A percentile compares a stretch with the other conserved stretches of the same genome.
These are phyloP conservation scores for Celastrina argiolus DNA, from an alignment of 2,888 invertebrate genomes.

Conservation along the genomic window DNA sequence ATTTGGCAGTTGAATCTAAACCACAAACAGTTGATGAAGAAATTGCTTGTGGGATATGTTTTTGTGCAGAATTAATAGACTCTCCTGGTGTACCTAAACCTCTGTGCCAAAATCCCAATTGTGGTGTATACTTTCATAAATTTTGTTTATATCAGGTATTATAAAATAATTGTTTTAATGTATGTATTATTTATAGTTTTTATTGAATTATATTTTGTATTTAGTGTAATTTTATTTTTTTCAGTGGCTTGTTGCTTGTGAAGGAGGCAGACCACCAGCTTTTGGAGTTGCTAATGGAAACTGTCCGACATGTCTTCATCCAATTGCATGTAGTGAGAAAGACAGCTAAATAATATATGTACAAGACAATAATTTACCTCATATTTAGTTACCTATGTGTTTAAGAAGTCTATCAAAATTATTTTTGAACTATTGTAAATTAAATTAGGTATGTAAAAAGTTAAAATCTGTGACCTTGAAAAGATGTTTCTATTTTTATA, in stretches of 20 bases:
- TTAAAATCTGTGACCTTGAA: too few relatives aligned
- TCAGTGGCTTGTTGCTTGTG: conserved; percentile 62
- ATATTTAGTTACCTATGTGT: neutral
- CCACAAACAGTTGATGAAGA: conserved; percentile 30
- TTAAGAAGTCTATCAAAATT: too few relatives aligned
- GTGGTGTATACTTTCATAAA: conserved; percentile 60
- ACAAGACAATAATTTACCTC: too few relatives aligned
- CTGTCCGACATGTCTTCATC: conserved; percentile 60
- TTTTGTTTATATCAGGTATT: conserved; percentile 60
- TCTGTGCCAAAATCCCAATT: conserved; percentile 55
- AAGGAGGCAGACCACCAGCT: conserved; percentile 55
- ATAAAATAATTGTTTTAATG: neutral
- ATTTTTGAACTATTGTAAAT: too few relatives aligned
- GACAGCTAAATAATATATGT: conserved; percentile 44
- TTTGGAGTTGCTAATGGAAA: conserved; percentile 61
- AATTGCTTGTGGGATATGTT: conserved; percentile 55
- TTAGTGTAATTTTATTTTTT: conserved; percentile 24
- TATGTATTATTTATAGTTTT: neutral
- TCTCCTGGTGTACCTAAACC: conserved; percentile 54
- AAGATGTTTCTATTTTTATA: too few relatives aligned
- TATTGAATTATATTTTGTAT: neutral
- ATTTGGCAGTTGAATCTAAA: conserved; percentile 21
- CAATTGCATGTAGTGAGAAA: conserved; percentile 55
- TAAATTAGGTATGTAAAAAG: too few relatives aligned
- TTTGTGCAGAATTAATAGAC: conserved; percentile 50